A percentile compares a stretch with the other conserved stretches of the same genome.
Conservation (phyloP, 2,113 vertebrate species). For the Thamnophis sirtalis region DNA sequence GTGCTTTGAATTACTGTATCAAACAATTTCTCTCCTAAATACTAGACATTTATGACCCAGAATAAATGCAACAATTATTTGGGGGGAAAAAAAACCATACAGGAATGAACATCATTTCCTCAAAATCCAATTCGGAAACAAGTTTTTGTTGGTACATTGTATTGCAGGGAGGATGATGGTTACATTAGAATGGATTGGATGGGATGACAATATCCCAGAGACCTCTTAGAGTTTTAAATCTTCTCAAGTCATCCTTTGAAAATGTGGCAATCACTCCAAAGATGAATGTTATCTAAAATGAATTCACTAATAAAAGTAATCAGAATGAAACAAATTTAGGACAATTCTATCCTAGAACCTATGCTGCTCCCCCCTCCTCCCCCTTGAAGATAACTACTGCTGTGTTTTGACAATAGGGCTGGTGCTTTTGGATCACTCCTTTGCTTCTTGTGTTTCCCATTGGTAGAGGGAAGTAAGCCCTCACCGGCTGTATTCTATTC, state of each 20-base stretch:
- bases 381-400: not conserved
- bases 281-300: not conserved
- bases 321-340: not conserved
- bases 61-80: not conserved
- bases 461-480: not conserved
- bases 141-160: not conserved
- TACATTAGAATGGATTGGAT: not conserved
- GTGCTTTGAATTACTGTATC: not conserved
- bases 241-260: not conserved
- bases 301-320: not conserved
- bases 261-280: not conserved
- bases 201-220: not conserved
- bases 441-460: not conserved
- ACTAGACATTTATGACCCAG: not conserved
- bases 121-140: not conserved
- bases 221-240: not conserved
- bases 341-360: not conserved
- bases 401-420: not conserved
- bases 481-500: not conserved
- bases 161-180: not conserved
- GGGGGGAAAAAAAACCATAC: not conserved
- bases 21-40: not conserved
- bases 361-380: not conserved
- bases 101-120: not conserved
- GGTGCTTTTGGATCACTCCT: not conserved